These are phyloP conservation scores for Zaprionus taronus DNA, from an alignment of 1,140 invertebrate genomes.

Conservation along the genomic window DNA sequence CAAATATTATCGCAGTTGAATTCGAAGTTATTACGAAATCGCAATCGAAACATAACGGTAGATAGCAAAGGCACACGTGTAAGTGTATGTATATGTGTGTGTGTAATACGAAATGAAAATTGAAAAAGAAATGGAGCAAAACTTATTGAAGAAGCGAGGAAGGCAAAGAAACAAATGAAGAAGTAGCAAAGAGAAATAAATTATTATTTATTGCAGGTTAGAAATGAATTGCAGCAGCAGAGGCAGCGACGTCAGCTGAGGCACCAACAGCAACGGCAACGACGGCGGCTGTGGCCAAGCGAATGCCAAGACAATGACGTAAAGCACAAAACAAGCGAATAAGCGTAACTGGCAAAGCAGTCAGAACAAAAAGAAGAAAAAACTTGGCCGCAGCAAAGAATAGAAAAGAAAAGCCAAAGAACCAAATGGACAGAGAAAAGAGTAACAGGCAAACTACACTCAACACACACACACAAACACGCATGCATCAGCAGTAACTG, in stretches of 20 bases:
- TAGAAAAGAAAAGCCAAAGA: conserved; percentile 53
- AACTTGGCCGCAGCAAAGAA: conserved; percentile 53
- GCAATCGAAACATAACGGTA: conserved; percentile 76
- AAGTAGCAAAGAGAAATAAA: neutral
- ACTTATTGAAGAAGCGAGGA: neutral
- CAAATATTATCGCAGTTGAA: conserved; percentile 67
- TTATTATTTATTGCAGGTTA: conserved; percentile 29
- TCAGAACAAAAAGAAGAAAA: conserved; percentile 40
- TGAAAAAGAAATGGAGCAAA: conserved; percentile 35
- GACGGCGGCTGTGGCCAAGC: conserved; percentile 22
- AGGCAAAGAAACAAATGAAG: neutral
- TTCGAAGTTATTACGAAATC: conserved; percentile 71
- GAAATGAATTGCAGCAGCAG: neutral
- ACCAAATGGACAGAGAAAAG: conserved; percentile 41
- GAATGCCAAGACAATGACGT: conserved; percentile 59
- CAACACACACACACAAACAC: conserved; percentile 22
- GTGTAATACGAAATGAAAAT: conserved; percentile 34
- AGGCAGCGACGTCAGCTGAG: neutral
- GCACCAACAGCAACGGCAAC: conserved; percentile 9
- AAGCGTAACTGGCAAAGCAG: conserved; percentile 61
- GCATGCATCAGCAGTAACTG: conserved; percentile 14
- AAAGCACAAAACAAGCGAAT: conserved; percentile 63
- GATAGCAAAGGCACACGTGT: conserved; percentile 56
- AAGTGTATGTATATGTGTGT: neutral
- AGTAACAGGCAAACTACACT: conserved; percentile 24